phyloP scores from a whole-genome alignment of 1,140 invertebrate species.

The Parasteatoda tepidariorum region DNA sequence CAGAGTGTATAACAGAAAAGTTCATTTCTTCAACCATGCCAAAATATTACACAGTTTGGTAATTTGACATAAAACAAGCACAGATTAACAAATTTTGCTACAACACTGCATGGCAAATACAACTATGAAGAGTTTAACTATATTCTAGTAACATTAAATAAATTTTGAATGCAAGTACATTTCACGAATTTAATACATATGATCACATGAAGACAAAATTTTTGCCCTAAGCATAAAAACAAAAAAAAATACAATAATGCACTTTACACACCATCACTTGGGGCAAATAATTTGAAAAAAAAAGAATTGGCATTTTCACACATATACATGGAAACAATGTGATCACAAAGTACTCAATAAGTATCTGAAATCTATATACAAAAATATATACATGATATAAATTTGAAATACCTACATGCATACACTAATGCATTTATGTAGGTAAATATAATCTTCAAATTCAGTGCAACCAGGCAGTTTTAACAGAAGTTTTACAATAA shows the following conservation, averaged over 20 bases:
- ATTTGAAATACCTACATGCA: slow-evolving; percentile 26
- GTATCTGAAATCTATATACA: slow-evolving; percentile 59
- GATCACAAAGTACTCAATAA: slow-evolving; percentile 60
- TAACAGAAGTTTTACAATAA: background rate
- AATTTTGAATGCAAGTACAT: slow-evolving; percentile 41
- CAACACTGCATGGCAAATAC: slow-evolving; percentile 47
- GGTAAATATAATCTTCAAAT: slow-evolving; percentile 37
- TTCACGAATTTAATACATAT: slow-evolving; percentile 30
- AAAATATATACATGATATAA: slow-evolving; percentile 34
- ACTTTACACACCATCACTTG: slow-evolving; percentile 30
- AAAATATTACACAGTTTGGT: slow-evolving; percentile 34
- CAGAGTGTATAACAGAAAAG: background rate
- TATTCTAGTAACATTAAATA: slow-evolving; percentile 50
- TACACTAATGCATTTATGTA: slow-evolving; percentile 6
- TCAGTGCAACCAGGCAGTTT: slow-evolving; percentile 33
- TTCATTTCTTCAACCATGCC: slow-evolving; percentile 27
- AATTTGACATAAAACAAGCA: slow-evolving; percentile 4
- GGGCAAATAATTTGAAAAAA: slow-evolving; percentile 22
- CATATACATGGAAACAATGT: slow-evolving; percentile 46
- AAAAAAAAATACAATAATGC: slow-evolving; percentile 30
- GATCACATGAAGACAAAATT: background rate
- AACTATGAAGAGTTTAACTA: slow-evolving; percentile 43
- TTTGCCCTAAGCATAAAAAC: slow-evolving; percentile 8
- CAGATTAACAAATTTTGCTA: slow-evolving; percentile 37
- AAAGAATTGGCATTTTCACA: slow-evolving; percentile 39